Evolutionary conservation across 2,797 vertebrate species (phyloP).

Genomic region (Craterocephalus amniculus): DNA sequence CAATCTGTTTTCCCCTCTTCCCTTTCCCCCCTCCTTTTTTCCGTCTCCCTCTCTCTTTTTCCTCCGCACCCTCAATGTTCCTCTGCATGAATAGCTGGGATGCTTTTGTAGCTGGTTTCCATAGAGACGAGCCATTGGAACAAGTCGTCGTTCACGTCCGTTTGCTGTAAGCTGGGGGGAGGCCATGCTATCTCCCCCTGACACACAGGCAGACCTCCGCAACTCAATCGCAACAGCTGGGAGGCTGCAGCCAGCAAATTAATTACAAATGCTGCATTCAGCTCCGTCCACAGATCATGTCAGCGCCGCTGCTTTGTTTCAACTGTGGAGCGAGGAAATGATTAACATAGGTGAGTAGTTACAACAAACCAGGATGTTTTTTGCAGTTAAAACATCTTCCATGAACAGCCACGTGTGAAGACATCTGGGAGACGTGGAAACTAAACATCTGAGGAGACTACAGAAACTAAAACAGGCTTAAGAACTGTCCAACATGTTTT

Average conservation of each 20-base stretch:
- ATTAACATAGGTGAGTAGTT: neutral
- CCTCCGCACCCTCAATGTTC: constrained; percentile 56
- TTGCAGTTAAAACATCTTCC: neutral
- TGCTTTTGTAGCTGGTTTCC: constrained; percentile 81
- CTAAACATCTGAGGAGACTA: neutral
- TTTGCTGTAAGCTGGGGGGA: constrained; percentile 62
- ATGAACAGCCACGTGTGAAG: neutral
- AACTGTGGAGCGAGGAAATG: neutral
- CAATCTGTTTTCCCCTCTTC: constrained; percentile 47
- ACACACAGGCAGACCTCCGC: constrained; percentile 56
- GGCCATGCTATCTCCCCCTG: constrained; percentile 61
- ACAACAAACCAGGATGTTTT: neutral
- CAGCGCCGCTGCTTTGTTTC: neutral
- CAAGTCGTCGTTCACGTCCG: constrained; percentile 75
- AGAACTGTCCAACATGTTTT: neutral
- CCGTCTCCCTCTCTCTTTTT: constrained; percentile 24
- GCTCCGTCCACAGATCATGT: constrained; percentile 8
- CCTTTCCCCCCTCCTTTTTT: too few relatives aligned
- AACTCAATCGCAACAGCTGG: constrained; percentile 42
- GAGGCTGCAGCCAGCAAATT: constrained; percentile 38
- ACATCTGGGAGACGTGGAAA: too few relatives aligned
- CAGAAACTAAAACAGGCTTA: neutral
- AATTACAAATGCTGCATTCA: constrained; percentile 28
- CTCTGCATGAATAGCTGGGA: constrained; percentile 76
- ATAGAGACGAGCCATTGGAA: constrained; percentile 78